A percentile compares a stretch with the other conserved stretches of the same genome.
Evolutionary conservation across 1,140 invertebrate species (phyloP).

Genomic region (Trypoxylus dichotomus): DNA sequence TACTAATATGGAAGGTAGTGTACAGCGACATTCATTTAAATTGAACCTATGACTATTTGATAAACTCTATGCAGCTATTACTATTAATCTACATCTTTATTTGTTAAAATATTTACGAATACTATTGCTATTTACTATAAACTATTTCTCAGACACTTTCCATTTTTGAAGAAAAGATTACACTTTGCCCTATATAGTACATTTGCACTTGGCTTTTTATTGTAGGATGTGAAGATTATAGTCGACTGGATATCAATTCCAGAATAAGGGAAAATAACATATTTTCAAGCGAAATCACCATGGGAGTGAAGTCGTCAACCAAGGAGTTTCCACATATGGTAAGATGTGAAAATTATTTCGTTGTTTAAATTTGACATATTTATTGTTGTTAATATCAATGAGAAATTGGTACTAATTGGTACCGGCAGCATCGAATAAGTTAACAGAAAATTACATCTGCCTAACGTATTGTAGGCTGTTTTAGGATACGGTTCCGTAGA

Average conservation of each 20-base stretch:
- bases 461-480: slow-evolving; percentile 8
- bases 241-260: not conserved
- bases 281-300: slow-evolving; percentile 5
- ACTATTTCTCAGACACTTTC: too few relatives aligned
- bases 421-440: not conserved
- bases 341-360: not conserved
- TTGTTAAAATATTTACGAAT: too few relatives aligned
- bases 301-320: not conserved
- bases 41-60: too few relatives aligned
- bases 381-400: too few relatives aligned
- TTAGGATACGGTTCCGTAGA: slow-evolving; percentile 10
- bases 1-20: too few relatives aligned
- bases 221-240: not conserved
- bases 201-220: not conserved
- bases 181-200: too few relatives aligned
- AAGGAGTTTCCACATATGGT: slow-evolving; percentile 11
- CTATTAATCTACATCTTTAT: too few relatives aligned
- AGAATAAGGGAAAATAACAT: not conserved
- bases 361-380: not conserved
- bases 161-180: too few relatives aligned
- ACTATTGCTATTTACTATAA: too few relatives aligned
- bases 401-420: too few relatives aligned
- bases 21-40: too few relatives aligned
- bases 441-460: not conserved
- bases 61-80: too few relatives aligned